Percentiles rank a stretch among this genome's conserved stretches.
These are phyloP conservation scores for Brachionus rubens DNA, from an alignment of 1,140 invertebrate species.

Conservation along the genomic window DNA sequence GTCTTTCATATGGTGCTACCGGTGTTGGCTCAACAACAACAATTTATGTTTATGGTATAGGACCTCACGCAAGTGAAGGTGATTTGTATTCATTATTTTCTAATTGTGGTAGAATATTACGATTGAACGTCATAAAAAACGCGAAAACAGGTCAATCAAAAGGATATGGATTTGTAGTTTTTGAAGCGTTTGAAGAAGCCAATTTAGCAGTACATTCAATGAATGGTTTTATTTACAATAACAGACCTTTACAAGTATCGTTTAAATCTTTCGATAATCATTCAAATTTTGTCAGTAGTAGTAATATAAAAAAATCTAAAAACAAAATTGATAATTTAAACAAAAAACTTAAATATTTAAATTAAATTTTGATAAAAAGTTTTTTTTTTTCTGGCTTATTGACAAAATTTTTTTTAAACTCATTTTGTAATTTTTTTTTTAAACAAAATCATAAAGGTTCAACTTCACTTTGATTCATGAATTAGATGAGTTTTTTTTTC, in stretches of 20 bases:
- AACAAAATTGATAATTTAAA: background rate
- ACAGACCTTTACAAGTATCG: conserved; percentile 40
- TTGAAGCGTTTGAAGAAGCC: conserved; percentile 40
- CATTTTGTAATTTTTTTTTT: background rate
- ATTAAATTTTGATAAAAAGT: background rate
- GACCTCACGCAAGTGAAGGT: conserved; percentile 11
- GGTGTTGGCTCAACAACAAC: background rate
- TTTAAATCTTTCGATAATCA: conserved; percentile 1
- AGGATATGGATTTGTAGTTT: conserved; percentile 43
- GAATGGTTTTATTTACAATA: conserved; percentile 40
- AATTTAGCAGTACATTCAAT: conserved; percentile 36
- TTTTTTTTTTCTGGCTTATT: background rate
- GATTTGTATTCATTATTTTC: conserved; percentile 40
- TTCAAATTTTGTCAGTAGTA: conserved; percentile 23
- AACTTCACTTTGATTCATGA: conserved; percentile 35
- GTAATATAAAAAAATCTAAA: background rate
- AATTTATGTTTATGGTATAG: conserved; percentile 47
- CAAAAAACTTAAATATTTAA: background rate
- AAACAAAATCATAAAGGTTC: background rate
- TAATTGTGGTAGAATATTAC: conserved; percentile 9
- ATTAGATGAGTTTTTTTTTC: conserved; percentile 3
- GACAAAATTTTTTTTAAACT: conserved; percentile 19
- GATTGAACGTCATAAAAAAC: conserved; percentile 42
- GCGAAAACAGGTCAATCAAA: conserved; percentile 10
- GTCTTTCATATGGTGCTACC: too few relatives aligned